These are phyloP conservation scores for Ceyx margarethae DNA, from an alignment of 2,113 vertebrate genomes.

Conservation along the genomic window DNA sequence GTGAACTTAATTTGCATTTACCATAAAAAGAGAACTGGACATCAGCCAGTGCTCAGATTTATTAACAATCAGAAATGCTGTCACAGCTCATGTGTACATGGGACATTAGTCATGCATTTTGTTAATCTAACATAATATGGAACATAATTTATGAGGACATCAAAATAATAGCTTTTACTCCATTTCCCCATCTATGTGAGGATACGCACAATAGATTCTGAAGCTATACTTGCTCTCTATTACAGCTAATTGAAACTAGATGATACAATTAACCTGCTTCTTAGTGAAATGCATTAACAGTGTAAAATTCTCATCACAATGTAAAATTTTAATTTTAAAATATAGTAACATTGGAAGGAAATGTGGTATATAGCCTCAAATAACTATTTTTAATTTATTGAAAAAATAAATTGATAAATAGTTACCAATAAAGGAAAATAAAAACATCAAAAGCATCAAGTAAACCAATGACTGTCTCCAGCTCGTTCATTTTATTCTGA, in stretches of 20 bases:
- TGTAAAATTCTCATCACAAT: constrained; percentile 74
- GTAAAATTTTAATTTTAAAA: constrained; percentile 33
- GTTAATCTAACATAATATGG: constrained; percentile 80
- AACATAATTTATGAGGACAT: constrained; percentile 82
- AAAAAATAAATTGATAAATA: constrained; percentile 52
- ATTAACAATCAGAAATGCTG: constrained; percentile 79
- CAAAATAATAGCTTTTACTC: constrained; percentile 81
- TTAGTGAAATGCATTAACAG: constrained; percentile 73
- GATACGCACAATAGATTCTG: constrained; percentile 76
- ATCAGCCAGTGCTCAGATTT: constrained; percentile 79
- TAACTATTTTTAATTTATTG: constrained; percentile 38
- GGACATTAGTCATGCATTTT: constrained; percentile 82
- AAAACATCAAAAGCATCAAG: not conserved
- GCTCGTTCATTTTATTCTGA: not conserved
- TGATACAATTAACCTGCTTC: constrained; percentile 78
- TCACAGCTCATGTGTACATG: constrained; percentile 72
- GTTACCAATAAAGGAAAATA: not conserved
- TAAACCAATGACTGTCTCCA: not conserved
- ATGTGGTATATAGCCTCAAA: constrained; percentile 61
- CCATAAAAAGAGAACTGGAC: constrained; percentile 66
- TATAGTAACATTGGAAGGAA: constrained; percentile 48
- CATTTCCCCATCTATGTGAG: constrained; percentile 66
- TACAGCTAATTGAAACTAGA: constrained; percentile 82
- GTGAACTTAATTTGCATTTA: constrained; percentile 63
- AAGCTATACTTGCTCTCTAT: constrained; percentile 71